Base-by-base conservation (phyloP, 2,888 invertebrate species). In the Ichneumoninae sp. region DNA sequence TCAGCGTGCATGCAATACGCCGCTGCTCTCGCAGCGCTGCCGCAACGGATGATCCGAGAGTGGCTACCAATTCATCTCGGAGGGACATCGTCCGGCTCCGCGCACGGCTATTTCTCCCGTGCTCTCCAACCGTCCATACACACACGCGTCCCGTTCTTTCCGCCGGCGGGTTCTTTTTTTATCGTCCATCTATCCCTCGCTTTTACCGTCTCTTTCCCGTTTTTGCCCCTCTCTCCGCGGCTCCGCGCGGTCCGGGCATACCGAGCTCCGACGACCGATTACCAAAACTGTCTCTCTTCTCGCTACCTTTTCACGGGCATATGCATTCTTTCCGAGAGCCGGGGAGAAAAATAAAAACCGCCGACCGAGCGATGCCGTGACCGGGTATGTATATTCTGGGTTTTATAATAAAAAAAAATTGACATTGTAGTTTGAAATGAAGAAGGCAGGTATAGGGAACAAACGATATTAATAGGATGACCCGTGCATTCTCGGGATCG, bases 221-320 rank as follows among this genome's bases (percentile, higher is more conserved):
- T 8, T 60, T 13, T 26, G 8, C 54, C 26, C 26, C 30, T 60
- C 60, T 60, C 26, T 60, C 52, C 30, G 13, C 44, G 60, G 6
- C 26, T 47, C 13, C 60, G 30, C 4, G 30, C 30, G 19, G 50
- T 73, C 66, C 68, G 33, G 54, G 86, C 87, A 87, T 86, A 86
- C 85, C 87, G 85, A 76, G 84, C 87, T 40, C 40, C 40, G 40
- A 85, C 89, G 89, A 81, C 87, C 91, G 90, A 90, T 91, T 92
- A 92, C 88, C 89, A 90, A 90, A 91, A 89, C 90, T 91, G 90
- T 91, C 91, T 88, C 85, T 91, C 90, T 87, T 87, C 89, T 89
- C 90, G 88, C 87, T 91, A 87, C 90, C 89, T 89, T 89, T 91
- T 91, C 88, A 90, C 91, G 89, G 89, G 82, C 89, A 89, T 88